Conservation (phyloP, 2,797 vertebrate species). For the Dryobates pubescens region DNA sequence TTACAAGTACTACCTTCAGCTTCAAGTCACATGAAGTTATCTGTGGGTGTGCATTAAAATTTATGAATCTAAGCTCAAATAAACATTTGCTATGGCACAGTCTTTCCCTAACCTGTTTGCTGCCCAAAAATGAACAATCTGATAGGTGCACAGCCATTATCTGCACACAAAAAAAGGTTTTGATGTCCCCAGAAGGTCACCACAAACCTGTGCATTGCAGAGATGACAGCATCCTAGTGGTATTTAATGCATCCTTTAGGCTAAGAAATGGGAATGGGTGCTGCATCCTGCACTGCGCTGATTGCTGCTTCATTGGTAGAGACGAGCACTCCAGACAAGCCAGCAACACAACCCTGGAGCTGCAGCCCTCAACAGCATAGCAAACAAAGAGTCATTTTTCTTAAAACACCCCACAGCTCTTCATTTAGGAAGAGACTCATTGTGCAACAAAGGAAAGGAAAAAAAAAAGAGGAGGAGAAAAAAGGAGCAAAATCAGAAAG, state of each 20-base stretch:
- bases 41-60: slow-evolving; percentile 55
- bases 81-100: not conserved
- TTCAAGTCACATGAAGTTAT: slow-evolving; percentile 22
- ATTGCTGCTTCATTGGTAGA: not conserved
- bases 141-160: not conserved
- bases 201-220: not conserved
- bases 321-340: not conserved
- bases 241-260: not conserved
- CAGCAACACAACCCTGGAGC: not conserved
- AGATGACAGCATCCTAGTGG: not conserved
- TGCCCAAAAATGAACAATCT: not conserved
- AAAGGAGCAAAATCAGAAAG: not conserved
- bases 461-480: not conserved
- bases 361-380: not conserved
- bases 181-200: not conserved
- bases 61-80: slow-evolving; percentile 18
- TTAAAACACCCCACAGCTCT: not conserved
- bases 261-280: rapidly evolving
- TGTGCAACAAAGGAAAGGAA: not conserved
- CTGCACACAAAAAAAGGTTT: not conserved
- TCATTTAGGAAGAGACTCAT: not conserved
- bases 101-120: not conserved
- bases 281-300: not conserved
- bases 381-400: not conserved
- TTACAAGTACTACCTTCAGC: slow-evolving; percentile 24